Conservation (phyloP, 2,797 vertebrate species). For the Diceros bicornis region DNA sequence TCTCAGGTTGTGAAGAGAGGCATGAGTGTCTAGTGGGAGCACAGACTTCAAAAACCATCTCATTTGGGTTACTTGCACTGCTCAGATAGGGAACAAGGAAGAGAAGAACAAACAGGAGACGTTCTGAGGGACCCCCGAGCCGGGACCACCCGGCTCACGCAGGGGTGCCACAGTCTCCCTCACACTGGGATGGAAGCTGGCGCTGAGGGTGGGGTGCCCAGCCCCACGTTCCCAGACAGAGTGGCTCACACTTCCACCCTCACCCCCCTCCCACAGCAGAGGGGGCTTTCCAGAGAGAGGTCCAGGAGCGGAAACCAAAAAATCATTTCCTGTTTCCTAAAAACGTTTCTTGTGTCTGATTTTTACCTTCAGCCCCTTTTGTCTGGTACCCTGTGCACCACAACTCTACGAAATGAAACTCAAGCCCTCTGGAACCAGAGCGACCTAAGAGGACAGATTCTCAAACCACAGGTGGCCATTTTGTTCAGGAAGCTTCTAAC, state of each 20-base stretch:
- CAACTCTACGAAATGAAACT: neutral
- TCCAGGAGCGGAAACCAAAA: neutral
- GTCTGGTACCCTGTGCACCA: neutral
- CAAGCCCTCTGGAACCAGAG: neutral
- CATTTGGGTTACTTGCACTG: neutral
- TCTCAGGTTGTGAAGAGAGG: neutral
- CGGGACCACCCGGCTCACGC: too few relatives aligned
- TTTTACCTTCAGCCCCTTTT: conserved; percentile 18
- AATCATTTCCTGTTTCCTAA: neutral
- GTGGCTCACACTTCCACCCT: neutral
- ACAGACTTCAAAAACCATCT: neutral
- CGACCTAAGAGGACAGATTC: conserved; percentile 32
- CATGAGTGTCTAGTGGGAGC: neutral
- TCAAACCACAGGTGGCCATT: conserved; percentile 3
- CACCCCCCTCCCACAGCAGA: neutral
- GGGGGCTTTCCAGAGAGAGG: neutral
- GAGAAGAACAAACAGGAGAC: neutral
- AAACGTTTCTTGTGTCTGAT: neutral
- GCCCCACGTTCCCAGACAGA: too few relatives aligned
- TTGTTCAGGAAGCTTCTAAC: conserved; percentile 47
- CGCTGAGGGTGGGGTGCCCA: neutral
- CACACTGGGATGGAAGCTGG: neutral
- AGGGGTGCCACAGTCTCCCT: neutral
- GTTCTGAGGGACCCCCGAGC: neutral
- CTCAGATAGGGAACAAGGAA: neutral